Evolutionary conservation across 2,113 vertebrate species (phyloP).

Genomic region (Trogon surrucura): DNA sequence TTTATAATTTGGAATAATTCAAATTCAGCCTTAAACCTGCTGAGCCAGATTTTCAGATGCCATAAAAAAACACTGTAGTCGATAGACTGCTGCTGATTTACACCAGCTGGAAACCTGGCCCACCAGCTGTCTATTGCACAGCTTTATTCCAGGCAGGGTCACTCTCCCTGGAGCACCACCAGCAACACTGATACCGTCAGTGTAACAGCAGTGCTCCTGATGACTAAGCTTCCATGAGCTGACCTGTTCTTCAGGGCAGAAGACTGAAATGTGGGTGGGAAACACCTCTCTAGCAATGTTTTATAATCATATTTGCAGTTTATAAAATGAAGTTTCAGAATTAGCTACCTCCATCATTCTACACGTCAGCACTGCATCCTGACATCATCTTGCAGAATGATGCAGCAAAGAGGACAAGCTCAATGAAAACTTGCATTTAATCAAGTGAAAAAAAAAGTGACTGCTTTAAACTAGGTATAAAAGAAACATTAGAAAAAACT

Average conservation of each 20-base stretch:
- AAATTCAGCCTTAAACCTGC: background rate
- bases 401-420: background rate
- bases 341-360: background rate
- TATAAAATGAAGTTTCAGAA: slow-evolving; percentile 23
- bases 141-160: background rate
- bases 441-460: background rate
- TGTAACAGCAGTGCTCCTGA: background rate
- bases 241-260: background rate
- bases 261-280: background rate
- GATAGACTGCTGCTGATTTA: background rate
- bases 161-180: background rate
- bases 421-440: background rate
- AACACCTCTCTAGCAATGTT: background rate
- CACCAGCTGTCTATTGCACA: background rate
- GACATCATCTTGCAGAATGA: background rate
- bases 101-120: background rate
- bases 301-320: background rate
- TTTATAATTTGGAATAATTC: background rate
- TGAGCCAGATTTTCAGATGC: background rate
- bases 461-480: background rate
- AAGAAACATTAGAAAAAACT: too few species aligned
- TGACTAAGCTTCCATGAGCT: background rate
- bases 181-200: background rate
- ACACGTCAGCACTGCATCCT: background rate
- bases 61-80: background rate